Evolutionary conservation across 2,888 invertebrate species (phyloP).

Genomic region (Hermodice carunculata): DNA sequence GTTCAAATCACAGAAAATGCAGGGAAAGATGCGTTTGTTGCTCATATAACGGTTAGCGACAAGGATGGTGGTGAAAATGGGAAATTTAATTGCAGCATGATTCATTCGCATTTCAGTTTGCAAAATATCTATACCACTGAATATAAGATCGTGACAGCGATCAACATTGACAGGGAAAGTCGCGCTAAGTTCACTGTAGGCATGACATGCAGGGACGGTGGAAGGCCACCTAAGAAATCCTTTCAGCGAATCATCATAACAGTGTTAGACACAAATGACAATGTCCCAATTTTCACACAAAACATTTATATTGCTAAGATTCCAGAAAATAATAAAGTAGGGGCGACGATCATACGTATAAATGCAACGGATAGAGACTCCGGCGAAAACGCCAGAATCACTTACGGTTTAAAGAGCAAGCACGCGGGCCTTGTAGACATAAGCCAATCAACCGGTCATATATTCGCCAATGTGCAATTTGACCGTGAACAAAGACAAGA

Average conservation of each 20-base stretch:
- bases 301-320: slow-evolving; percentile 9
- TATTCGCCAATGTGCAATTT: too few species aligned
- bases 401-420: too few species aligned
- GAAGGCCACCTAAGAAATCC: background rate
- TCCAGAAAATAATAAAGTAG: slow-evolving; percentile 22
- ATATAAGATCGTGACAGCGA: slow-evolving; percentile 13
- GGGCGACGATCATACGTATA: slow-evolving; percentile 5
- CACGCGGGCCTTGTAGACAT: too few species aligned
- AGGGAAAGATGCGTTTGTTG: too few species aligned
- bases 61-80: slow-evolving; percentile 15
- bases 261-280: slow-evolving; percentile 27
- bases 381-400: too few species aligned
- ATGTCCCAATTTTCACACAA: slow-evolving; percentile 17
- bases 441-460: too few species aligned
- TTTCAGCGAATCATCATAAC: slow-evolving; percentile 9
- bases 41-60: slow-evolving; percentile 24
- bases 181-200: background rate
- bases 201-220: slow-evolving; percentile 17
- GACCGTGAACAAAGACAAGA: too few species aligned
- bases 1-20: too few species aligned
- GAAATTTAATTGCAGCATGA: slow-evolving; percentile 1
- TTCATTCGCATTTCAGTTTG: slow-evolving; percentile 7
- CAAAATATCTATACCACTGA: slow-evolving; percentile 5
- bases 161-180: slow-evolving; percentile 14
- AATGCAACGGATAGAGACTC: slow-evolving; percentile 23